Evolutionary conservation across 2,888 invertebrate species (phyloP).

Genomic region (Caenorhabditis becei): DNA sequence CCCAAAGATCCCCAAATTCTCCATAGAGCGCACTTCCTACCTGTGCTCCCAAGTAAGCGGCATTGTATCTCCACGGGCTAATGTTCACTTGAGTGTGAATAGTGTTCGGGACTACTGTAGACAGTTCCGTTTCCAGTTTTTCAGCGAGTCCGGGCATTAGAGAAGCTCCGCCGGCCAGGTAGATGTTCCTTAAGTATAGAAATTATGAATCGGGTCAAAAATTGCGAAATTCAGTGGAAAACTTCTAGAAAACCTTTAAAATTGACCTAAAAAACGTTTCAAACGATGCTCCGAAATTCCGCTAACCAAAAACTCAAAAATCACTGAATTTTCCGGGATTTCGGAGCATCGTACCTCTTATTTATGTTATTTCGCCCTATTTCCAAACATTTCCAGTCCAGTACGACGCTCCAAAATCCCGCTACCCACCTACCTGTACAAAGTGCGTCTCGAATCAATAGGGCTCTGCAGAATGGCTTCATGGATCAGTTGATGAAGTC

Average conservation of each 20-base stretch:
- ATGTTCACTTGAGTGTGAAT: constrained; percentile 83
- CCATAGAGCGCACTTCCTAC: no score
- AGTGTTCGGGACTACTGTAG: constrained; percentile 84
- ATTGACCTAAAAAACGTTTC: neutral
- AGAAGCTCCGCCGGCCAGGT: constrained; percentile 84
- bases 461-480: constrained; percentile 85
- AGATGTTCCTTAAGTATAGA: constrained; percentile 83
- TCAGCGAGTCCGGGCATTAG: constrained; percentile 85
- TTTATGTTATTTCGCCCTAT: no score
- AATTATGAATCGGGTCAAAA: neutral
- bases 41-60: constrained; percentile 85
- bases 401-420: no score
- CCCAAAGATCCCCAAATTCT: no score
- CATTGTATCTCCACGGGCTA: constrained; percentile 84
- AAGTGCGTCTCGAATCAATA: constrained; percentile 84
- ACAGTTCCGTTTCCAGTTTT: constrained; percentile 84
- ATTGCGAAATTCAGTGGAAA: constrained; percentile 7
- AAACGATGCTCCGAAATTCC: no score
- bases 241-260: neutral
- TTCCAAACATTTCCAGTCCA: no score
- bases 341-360: no score
- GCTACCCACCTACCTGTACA: constrained; percentile 64
- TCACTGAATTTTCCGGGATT: no score
- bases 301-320: no score
- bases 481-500: constrained; percentile 84